Percentiles rank a stretch among this genome's conserved stretches.
Conservation (phyloP, 2,797 vertebrate genomes). For the Phrynocephalus forsythii region DNA sequence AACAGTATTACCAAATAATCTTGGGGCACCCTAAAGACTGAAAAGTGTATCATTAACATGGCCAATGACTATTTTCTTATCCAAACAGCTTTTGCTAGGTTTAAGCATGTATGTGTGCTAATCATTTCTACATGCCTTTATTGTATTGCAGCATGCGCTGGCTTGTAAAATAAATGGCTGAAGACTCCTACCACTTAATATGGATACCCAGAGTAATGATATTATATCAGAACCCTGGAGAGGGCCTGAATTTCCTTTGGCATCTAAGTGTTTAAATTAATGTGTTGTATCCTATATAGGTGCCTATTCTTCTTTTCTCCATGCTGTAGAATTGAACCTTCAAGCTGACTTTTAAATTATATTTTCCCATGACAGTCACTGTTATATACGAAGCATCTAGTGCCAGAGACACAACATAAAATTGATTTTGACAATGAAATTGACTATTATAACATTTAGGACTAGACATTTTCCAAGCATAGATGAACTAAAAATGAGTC, state of each 20-base stretch:
- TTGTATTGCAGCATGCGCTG: background rate
- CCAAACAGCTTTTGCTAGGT: background rate
- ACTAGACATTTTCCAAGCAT: conserved; percentile 21
- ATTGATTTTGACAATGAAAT: conserved; percentile 39
- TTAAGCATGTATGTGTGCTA: background rate
- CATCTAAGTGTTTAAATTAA: background rate
- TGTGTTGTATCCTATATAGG: background rate
- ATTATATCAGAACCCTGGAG: conserved; percentile 7
- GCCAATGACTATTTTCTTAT: background rate
- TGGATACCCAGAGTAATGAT: background rate
- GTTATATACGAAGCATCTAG: conserved; percentile 9
- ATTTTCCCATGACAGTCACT: conserved; percentile 21
- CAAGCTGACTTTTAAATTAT: conserved; percentile 35
- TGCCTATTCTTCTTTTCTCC: background rate
- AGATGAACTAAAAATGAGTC: conserved; percentile 8
- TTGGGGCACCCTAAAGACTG: too few relatives aligned
- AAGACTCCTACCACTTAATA: background rate
- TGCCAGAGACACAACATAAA: conserved; percentile 31
- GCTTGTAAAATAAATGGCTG: background rate
- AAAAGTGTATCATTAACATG: too few relatives aligned
- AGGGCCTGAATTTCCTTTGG: background rate
- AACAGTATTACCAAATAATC: too few relatives aligned
- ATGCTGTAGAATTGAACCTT: conserved; percentile 1
- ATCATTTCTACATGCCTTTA: background rate
- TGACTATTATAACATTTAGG: conserved; percentile 20